A percentile compares a stretch with the other conserved stretches of the same genome.
These are phyloP conservation scores for Odontomyia ornata DNA, from an alignment of 2,888 invertebrate genomes.

Conservation along the genomic window DNA sequence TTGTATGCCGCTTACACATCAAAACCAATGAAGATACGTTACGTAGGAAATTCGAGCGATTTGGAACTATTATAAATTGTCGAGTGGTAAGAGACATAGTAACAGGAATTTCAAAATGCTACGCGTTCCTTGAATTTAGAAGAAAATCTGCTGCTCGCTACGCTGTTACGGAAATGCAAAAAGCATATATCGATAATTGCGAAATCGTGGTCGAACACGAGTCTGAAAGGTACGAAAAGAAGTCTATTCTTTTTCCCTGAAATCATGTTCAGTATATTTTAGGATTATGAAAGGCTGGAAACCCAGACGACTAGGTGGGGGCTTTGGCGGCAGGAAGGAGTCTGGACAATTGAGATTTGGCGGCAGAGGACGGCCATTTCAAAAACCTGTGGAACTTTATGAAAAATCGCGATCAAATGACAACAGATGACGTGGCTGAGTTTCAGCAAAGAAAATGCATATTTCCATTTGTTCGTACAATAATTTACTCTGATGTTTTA, in stretches of 20 bases:
- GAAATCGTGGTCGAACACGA: constrained; percentile 82
- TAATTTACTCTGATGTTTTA: constrained; percentile 23
- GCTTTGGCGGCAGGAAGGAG: constrained; percentile 85
- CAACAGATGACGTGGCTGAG: not conserved
- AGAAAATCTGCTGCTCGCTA: constrained; percentile 69
- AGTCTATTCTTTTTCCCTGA: not conserved
- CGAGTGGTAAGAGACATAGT: constrained; percentile 80
- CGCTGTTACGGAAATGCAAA: constrained; percentile 71
- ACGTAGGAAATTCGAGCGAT: constrained; percentile 69
- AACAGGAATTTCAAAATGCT: constrained; percentile 83
- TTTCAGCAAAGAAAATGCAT: too few relatives aligned
- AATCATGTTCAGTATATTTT: not conserved
- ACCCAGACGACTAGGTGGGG: constrained; percentile 86
- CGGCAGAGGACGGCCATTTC: constrained; percentile 80
- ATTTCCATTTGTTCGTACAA: too few relatives aligned
- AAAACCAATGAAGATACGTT: constrained; percentile 71
- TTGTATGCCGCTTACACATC: constrained; percentile 77
- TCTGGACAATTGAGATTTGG: constrained; percentile 90
- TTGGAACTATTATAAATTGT: constrained; percentile 72
- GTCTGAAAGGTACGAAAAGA: constrained; percentile 68
- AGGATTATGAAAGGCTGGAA: constrained; percentile 77
- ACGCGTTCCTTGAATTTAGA: constrained; percentile 86
- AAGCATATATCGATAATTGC: constrained; percentile 71
- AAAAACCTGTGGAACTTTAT: constrained; percentile 68
- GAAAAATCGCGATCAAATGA: not conserved